A percentile compares a stretch with the other conserved stretches of the same genome.
Conservation (phyloP, 2,888 invertebrate genomes). For the Cerceris ruficornis region DNA sequence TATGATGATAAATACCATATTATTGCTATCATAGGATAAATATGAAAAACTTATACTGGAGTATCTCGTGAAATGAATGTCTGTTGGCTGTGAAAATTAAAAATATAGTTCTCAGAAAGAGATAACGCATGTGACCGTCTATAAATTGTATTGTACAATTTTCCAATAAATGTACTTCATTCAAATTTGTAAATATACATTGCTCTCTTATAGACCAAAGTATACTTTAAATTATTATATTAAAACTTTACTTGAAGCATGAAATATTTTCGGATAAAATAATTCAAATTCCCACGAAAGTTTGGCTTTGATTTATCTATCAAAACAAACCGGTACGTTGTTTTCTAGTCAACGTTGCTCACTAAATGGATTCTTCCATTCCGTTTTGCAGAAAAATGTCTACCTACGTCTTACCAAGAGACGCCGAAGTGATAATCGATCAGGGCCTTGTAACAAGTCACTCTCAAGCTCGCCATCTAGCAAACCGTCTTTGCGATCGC, state of each 20-base stretch:
- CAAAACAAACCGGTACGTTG: conserved; percentile 22
- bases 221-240: too few relatives aligned
- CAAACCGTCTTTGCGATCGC: conserved; percentile 39
- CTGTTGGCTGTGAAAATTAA: too few relatives aligned
- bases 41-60: too few relatives aligned
- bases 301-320: conserved; percentile 15
- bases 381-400: conserved; percentile 22
- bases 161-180: too few relatives aligned
- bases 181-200: too few relatives aligned
- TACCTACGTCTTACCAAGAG: conserved; percentile 41
- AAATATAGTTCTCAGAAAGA: too few relatives aligned
- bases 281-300: background rate
- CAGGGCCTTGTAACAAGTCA: conserved; percentile 34
- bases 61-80: too few relatives aligned
- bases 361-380: conserved; percentile 23
- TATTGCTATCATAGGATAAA: too few relatives aligned
- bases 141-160: too few relatives aligned
- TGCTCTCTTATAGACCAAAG: too few relatives aligned
- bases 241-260: background rate
- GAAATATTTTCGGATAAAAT: background rate
- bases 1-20: too few relatives aligned
- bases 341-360: conserved; percentile 21
- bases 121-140: too few relatives aligned
- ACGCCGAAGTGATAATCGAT: conserved; percentile 55
- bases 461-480: conserved; percentile 55